Percentiles rank a stretch among this genome's conserved stretches.
Evolutionary conservation across 2,797 vertebrate species (phyloP).

Genomic region (Muscicapa striata): DNA sequence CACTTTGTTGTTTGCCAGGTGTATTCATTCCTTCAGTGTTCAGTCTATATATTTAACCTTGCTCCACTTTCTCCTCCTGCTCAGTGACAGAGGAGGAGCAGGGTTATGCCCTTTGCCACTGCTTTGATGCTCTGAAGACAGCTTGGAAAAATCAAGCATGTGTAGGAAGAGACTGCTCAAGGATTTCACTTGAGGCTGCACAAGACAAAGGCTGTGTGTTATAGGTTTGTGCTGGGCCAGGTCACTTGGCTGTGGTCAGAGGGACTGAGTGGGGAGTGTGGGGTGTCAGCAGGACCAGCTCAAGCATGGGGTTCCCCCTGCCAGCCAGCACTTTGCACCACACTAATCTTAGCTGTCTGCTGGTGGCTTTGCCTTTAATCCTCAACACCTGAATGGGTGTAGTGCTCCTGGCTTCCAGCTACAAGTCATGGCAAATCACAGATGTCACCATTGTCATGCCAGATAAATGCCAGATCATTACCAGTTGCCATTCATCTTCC

Average conservation of each 20-base stretch:
- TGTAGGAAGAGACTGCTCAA: not conserved
- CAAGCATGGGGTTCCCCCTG: accelerated
- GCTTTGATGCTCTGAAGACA: not conserved
- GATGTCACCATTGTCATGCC: not conserved
- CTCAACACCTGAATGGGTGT: not conserved
- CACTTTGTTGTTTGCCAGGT: not conserved
- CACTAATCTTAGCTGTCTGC: not conserved
- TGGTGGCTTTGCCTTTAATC: not conserved
- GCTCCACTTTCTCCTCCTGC: not conserved
- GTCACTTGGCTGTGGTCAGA: not conserved
- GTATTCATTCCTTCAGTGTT: not conserved
- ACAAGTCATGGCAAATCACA: not conserved
- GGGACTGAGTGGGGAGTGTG: not conserved
- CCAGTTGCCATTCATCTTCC: not conserved
- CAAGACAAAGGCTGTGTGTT: accelerated
- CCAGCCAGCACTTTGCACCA: not conserved
- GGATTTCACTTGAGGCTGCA: not conserved
- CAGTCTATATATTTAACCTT: not conserved
- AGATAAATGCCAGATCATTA: not conserved
- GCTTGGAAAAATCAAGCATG: not conserved
- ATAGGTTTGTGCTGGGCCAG: not conserved
- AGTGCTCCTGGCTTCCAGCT: not conserved
- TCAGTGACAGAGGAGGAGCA: not conserved
- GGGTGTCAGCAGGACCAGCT: not conserved
- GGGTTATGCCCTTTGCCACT: not conserved